phyloP scores from a whole-genome alignment of 1,140 invertebrate genomes.

The Pseudomyrmex concolor region DNA sequence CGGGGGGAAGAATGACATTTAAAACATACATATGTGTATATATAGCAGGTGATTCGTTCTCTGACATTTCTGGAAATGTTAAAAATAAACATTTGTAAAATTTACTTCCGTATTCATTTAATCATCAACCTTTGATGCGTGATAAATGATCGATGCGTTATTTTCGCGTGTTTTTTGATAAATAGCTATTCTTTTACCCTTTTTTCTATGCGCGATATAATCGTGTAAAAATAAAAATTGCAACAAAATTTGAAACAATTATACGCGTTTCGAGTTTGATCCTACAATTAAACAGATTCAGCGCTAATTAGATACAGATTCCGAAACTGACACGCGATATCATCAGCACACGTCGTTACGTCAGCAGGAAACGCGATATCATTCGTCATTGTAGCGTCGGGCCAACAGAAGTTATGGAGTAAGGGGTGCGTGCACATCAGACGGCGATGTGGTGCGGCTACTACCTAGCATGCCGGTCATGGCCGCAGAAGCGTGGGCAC shows the following conservation, averaged over 20 bases:
- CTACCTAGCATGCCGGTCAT: constrained; percentile 26
- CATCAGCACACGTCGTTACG: constrained; percentile 24
- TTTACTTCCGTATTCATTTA: neutral
- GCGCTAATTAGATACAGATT: constrained; percentile 25
- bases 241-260: too few relatives aligned
- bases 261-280: constrained; percentile 4
- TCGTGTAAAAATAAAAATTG: too few relatives aligned
- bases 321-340: constrained; percentile 54
- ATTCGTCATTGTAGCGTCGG: constrained; percentile 45
- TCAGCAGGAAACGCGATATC: constrained; percentile 24
- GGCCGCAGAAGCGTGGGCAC: constrained; percentile 40
- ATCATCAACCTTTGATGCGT: neutral
- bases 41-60: neutral
- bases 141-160: too few relatives aligned
- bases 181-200: neutral
- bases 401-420: constrained; percentile 1
- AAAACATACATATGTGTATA: neutral
- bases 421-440: constrained; percentile 25
- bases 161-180: too few relatives aligned
- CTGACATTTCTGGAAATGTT: neutral
- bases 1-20: neutral
- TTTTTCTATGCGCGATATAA: too few relatives aligned
- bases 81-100: neutral
- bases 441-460: neutral
- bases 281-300: constrained; percentile 15